Evolutionary conservation across 2,797 vertebrate species (phyloP), one percentile per base, ranked within the genome.

Genomic region (Botia kubotai): DNA sequence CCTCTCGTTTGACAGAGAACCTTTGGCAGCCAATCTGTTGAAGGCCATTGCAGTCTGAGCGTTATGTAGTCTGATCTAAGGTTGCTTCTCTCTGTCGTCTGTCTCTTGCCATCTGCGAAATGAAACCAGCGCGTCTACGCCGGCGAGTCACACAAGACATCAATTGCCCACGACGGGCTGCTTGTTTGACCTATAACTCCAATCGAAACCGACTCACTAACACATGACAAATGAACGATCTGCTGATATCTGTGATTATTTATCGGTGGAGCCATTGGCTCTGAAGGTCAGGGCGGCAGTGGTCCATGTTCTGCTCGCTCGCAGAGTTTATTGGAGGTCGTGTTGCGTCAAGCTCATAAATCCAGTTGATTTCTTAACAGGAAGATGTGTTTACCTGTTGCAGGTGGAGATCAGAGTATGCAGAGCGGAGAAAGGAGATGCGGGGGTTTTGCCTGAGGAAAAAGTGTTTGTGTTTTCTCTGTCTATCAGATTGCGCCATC

Each of bases 161-260:
- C 26, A 71, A 23, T 50, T 50, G 43, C 43, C 43, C 19, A 39
- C 17, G n/a, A 69, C 13, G 39, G 72, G 53, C 23, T 72, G 26
- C 77, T 70, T 63, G 17, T 75, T 67, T 78, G 80, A 77, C 85
- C 82, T 21, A 26, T 65, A 83, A 77, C 63, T 79, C 62, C 33
- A 60, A 65, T 77, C 53, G 29, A 62, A 62, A 66, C 62, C 67
- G 78, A 83, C 46, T 83, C 39, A 67, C 21, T 78, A 53, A 72
- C 58, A 81, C 66, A 26, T 72, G 43, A 23, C 53, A 78, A 78
- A 62, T 71, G 5, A 71, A 17, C 33, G 43, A 21, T 36, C 36
- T 13, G 19, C 7, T 60, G 55, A 68, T 80, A 36, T 74, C 3
- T 33, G 62, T 39, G 65, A 67, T 74, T 75, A 50, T 84, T 79